These are phyloP conservation scores for Tautogolabrus adspersus DNA, from an alignment of 2,113 vertebrate genomes.

Conservation along the genomic window DNA sequence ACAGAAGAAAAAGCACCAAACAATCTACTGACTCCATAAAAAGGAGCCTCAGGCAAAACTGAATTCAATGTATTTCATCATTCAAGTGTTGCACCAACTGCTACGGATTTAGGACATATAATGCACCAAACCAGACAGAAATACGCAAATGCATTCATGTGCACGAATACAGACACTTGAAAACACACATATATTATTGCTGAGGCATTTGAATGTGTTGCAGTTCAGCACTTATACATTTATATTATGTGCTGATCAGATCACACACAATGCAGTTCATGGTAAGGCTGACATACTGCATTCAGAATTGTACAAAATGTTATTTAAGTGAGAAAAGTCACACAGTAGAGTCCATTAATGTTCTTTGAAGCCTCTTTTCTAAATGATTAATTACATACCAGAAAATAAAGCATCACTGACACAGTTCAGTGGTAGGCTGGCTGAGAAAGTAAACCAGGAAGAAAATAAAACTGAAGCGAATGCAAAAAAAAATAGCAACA, in stretches of 20 bases:
- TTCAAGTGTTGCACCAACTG: slow-evolving; percentile 21
- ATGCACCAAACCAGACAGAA: slow-evolving; percentile 16
- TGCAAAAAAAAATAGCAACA: background rate
- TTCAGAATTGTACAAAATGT: background rate
- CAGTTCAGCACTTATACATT: background rate
- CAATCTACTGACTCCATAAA: background rate
- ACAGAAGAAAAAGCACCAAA: slow-evolving; percentile 24
- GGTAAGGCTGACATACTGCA: background rate
- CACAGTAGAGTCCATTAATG: slow-evolving; percentile 16
- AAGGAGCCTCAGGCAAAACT: slow-evolving; percentile 23
- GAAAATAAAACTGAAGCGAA: background rate
- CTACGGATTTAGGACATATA: slow-evolving; percentile 34
- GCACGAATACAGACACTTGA: no score
- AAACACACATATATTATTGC: background rate
- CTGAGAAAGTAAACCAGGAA: background rate
- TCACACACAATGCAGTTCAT: background rate
- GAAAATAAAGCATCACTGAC: slow-evolving; percentile 4
- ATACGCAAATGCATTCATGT: slow-evolving; percentile 2
- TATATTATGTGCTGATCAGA: slow-evolving; percentile 9
- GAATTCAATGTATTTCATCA: slow-evolving; percentile 38
- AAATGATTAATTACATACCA: slow-evolving; percentile 37
- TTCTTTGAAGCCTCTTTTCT: slow-evolving; percentile 21
- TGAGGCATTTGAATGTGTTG: background rate
- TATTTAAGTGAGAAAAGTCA: slow-evolving; percentile 14
- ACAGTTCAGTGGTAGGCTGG: slow-evolving; percentile 5